A percentile compares a stretch with the other conserved stretches of the same genome.
Evolutionary conservation across 2,888 invertebrate genomes (phyloP).

Genomic region (Leptura quadrifasciata): DNA sequence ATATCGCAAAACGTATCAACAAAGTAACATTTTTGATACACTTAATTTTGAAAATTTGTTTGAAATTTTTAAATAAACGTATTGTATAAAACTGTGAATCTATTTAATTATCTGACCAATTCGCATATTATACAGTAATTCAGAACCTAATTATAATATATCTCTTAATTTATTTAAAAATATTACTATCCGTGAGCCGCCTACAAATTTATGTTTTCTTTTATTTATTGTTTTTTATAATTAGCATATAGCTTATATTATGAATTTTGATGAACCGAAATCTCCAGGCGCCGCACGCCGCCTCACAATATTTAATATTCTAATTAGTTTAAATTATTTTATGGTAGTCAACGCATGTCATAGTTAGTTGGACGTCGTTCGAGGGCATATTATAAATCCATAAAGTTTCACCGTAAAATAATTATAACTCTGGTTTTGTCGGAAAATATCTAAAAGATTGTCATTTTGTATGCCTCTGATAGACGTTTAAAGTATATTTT

Average conservation of each 20-base stretch:
- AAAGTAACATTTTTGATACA: too few species aligned
- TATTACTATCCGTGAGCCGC: not conserved
- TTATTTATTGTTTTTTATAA: slow-evolving; percentile 1
- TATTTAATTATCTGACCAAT: not conserved
- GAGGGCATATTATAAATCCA: slow-evolving; percentile 40
- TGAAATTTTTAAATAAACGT: too few species aligned
- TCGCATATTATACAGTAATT: not conserved
- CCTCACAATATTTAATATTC: slow-evolving; percentile 36
- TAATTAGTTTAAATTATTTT: slow-evolving; percentile 39
- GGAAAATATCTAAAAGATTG: slow-evolving; percentile 40
- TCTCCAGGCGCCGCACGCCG: slow-evolving; percentile 26
- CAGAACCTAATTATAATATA: not conserved
- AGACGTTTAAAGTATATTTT: slow-evolving; percentile 26
- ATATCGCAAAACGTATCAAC: too few species aligned
- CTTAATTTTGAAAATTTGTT: too few species aligned
- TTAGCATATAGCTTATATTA: slow-evolving; percentile 1
- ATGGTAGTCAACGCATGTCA: slow-evolving; percentile 39
- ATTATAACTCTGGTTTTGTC: slow-evolving; percentile 38
- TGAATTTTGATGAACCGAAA: slow-evolving; percentile 6
- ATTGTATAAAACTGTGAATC: too few species aligned
- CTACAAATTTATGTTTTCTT: not conserved
- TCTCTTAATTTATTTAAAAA: slow-evolving; percentile 7
- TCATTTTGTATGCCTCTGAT: slow-evolving; percentile 22
- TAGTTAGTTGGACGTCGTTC: slow-evolving; percentile 31
- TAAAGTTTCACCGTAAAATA: slow-evolving; percentile 41